These are phyloP conservation scores for Synaphobranchus kaupii DNA, from an alignment of 2,797 vertebrate species.

Conservation along the genomic window DNA sequence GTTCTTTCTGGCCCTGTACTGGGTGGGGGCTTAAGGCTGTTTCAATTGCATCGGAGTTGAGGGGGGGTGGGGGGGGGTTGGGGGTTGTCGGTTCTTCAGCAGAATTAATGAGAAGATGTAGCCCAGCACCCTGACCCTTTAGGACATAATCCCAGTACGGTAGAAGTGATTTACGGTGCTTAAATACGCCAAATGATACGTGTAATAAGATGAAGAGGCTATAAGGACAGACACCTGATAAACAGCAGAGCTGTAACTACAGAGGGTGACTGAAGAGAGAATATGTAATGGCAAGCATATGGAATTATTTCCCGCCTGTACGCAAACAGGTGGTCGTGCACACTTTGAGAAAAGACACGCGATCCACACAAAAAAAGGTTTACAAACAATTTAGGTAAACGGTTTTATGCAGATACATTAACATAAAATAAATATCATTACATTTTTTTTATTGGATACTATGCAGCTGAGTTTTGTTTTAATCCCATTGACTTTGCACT, in stretches of 20 bases:
- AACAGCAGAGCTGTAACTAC: constrained; percentile 66
- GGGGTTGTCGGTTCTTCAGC: not conserved
- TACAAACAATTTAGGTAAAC: not conserved
- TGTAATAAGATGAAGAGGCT: constrained; percentile 71
- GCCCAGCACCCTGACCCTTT: not conserved
- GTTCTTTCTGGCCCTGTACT: constrained; percentile 52
- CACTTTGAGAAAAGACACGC: not conserved
- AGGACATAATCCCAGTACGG: constrained; percentile 53
- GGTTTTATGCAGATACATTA: not conserved
- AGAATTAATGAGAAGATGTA: not conserved
- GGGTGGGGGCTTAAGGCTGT: not conserved
- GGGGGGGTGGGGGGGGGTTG: not conserved
- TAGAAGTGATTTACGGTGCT: constrained; percentile 70
- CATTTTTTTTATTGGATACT: not conserved
- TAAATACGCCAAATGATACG: constrained; percentile 61
- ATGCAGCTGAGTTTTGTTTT: not conserved
- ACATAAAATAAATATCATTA: not conserved
- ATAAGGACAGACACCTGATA: constrained; percentile 70
- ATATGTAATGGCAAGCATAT: not conserved
- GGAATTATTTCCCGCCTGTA: not conserved
- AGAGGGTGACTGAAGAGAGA: constrained; percentile 55
- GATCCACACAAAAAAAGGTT: not conserved
- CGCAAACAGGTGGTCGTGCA: constrained; percentile 7
- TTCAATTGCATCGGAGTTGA: not conserved
- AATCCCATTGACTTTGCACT: not conserved